These are phyloP conservation scores for Caradrina clavipalpis DNA, from an alignment of 2,888 invertebrate genomes.

Conservation along the genomic window DNA sequence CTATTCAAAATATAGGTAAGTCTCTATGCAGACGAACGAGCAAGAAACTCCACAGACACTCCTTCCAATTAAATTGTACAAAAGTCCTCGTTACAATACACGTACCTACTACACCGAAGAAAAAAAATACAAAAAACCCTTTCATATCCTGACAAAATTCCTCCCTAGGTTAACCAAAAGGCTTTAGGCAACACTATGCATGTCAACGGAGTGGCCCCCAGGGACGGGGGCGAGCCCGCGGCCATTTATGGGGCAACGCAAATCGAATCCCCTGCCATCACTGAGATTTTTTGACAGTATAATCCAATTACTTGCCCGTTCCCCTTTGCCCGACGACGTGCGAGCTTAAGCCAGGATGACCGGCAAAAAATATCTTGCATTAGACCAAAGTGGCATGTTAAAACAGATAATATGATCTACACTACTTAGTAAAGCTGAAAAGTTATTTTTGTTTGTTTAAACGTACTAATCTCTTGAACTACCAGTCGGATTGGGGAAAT, in stretches of 20 bases:
- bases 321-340: neutral
- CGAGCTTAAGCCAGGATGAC: neutral
- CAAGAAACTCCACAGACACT: no score
- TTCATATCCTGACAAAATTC: neutral
- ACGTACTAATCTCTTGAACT: no score
- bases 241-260: constrained; percentile 30
- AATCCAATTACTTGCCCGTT: constrained; percentile 33
- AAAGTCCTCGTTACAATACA: no score
- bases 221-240: constrained; percentile 16
- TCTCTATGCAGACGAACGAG: no score
- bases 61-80: no score
- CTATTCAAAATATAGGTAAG: no score
- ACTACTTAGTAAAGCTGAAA: no score
- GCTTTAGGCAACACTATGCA: constrained; percentile 5
- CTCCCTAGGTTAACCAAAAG: constrained; percentile 1
- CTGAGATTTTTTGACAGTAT: constrained; percentile 41
- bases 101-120: neutral
- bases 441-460: no score
- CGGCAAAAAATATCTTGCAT: neutral
- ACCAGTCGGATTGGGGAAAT: no score
- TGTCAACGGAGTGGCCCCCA: constrained; percentile 22
- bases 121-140: neutral
- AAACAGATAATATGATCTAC: neutral
- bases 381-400: no score
- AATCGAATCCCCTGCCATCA: constrained; percentile 34